A percentile compares a stretch with the other conserved stretches of the same genome.
Conservation (phyloP, 2,797 vertebrate genomes). For the Poecilia wingei region DNA sequence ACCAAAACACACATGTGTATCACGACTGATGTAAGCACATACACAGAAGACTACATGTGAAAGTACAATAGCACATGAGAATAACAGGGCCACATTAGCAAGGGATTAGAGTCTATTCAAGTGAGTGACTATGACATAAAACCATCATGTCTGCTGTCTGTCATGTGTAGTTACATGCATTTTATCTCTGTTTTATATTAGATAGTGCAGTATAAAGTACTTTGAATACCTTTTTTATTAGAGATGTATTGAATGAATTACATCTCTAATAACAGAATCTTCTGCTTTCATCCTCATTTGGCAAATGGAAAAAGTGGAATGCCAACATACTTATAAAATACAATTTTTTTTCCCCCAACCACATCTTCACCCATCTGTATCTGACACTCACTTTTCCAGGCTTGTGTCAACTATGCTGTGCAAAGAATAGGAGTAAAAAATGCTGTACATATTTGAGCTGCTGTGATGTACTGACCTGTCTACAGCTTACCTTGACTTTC, state of each 20-base stretch:
- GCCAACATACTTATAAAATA: neutral
- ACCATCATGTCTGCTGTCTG: neutral
- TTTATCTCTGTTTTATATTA: neutral
- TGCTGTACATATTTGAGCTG: neutral
- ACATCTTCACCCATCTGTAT: neutral
- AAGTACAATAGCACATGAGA: conserved; percentile 10
- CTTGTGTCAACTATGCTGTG: neutral
- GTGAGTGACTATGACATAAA: neutral
- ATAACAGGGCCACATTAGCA: conserved; percentile 10
- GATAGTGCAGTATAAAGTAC: neutral
- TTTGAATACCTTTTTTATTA: neutral
- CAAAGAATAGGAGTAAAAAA: neutral
- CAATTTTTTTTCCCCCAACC: neutral
- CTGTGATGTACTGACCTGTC: neutral
- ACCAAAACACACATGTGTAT: conserved; percentile 46
- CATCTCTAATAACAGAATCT: neutral
- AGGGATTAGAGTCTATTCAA: neutral
- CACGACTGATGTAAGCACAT: conserved; percentile 13
- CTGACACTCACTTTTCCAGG: neutral
- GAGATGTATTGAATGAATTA: neutral
- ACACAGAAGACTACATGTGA: conserved; percentile 10
- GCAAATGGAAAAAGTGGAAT: neutral
- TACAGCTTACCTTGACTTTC: neutral
- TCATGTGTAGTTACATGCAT: neutral
- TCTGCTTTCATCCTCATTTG: neutral